Percentiles rank a stretch among this genome's conserved stretches.
phyloP scores from a whole-genome alignment of 2,113 vertebrate genomes.

The Phyllostomus hastatus region DNA sequence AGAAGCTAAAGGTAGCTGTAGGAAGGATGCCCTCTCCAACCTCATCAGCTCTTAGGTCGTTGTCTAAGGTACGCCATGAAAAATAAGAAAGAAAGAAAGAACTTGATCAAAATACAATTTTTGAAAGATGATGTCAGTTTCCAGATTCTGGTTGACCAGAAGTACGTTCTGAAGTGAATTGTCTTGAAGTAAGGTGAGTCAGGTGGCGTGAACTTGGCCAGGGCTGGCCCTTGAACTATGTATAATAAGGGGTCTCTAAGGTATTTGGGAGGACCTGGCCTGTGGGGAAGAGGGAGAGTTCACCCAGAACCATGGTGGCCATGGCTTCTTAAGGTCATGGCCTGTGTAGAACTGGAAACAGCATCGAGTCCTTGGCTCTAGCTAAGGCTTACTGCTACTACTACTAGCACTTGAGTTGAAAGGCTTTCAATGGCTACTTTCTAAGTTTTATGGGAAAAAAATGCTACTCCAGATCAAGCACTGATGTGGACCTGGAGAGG shows the following conservation, averaged over 20 bases:
- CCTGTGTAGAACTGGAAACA: background rate
- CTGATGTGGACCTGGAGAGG: slow-evolving; percentile 35
- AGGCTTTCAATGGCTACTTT: background rate
- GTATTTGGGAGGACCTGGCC: background rate
- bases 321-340: background rate
- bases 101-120: background rate
- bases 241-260: background rate
- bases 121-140: background rate
- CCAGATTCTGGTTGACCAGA: background rate
- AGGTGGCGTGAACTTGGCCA: background rate
- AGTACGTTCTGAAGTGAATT: background rate
- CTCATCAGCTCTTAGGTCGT: background rate
- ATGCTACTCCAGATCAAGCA: background rate
- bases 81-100: background rate
- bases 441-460: slow-evolving; percentile 7
- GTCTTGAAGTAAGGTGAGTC: background rate
- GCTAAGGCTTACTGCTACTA: background rate
- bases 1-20: too few species aligned
- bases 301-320: fast-evolving
- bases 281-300: background rate
- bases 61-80: background rate
- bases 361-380: background rate
- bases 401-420: background rate
- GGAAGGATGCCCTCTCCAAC: background rate
- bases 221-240: background rate